These are phyloP conservation scores for Coelopa frigida DNA, from an alignment of 1,140 invertebrate genomes.

Conservation along the genomic window DNA sequence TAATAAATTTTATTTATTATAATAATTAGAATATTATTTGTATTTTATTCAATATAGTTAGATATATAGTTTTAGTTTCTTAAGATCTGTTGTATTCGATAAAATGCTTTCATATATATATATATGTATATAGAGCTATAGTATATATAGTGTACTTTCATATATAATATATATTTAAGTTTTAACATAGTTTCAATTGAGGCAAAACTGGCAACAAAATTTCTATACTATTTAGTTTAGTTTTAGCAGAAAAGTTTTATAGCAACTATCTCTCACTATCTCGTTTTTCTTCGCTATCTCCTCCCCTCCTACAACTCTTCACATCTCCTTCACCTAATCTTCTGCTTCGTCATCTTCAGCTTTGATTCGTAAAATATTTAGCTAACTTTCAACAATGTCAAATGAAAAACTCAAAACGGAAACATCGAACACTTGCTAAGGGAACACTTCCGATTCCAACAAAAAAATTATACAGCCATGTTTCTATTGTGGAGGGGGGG, in stretches of 20 bases:
- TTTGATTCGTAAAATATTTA: too few species aligned
- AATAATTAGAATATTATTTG: conserved; percentile 5
- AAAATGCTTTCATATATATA: conserved; percentile 14
- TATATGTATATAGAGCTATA: conserved; percentile 13
- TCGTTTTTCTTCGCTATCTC: conserved; percentile 1
- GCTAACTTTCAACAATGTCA: conserved; percentile 42
- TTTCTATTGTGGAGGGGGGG: too few species aligned
- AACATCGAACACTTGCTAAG: too few species aligned
- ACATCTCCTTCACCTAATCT: conserved; percentile 20
- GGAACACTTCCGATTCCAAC: too few species aligned
- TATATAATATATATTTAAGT: conserved; percentile 16
- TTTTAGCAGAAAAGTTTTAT: conserved; percentile 10
- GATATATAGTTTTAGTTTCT: too few species aligned
- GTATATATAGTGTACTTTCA: not conserved
- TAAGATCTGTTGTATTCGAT: too few species aligned
- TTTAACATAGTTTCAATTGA: conserved; percentile 46
- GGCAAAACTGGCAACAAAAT: conserved; percentile 46
- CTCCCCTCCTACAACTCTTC: conserved; percentile 1
- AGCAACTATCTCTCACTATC: conserved; percentile 10
- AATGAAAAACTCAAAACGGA: conserved; percentile 8
- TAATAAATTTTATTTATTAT: conserved; percentile 17
- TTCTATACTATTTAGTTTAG: conserved; percentile 24
- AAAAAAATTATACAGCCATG: too few species aligned
- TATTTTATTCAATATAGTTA: conserved; percentile 2
- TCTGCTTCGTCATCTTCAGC: too few species aligned